phyloP scores from a whole-genome alignment of 2,888 invertebrate species.

The Chymomyza amoena region DNA sequence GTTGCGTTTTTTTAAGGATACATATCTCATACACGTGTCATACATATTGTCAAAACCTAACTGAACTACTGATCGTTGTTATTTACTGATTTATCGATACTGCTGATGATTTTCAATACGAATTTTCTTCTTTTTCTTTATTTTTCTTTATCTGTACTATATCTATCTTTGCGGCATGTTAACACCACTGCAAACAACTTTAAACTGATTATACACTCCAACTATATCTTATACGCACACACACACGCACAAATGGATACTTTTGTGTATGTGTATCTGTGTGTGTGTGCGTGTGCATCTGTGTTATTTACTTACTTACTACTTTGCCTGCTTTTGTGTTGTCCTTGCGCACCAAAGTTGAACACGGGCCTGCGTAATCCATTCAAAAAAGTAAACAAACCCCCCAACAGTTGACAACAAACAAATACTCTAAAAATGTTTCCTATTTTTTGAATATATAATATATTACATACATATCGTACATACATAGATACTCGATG shows the following conservation, averaged over 20 bases:
- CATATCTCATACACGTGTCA: too few species aligned
- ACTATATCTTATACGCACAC: not conserved
- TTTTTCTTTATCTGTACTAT: conserved; percentile 26
- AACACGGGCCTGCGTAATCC: conserved; percentile 78
- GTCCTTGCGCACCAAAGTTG: conserved; percentile 67
- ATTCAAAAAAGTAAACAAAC: conserved; percentile 77
- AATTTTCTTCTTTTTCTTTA: not conserved
- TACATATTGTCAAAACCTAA: not conserved
- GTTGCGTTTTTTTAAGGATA: too few species aligned
- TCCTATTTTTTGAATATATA: conserved; percentile 26
- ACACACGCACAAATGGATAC: not conserved
- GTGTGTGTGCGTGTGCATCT: conserved; percentile 9
- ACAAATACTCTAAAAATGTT: conserved; percentile 31
- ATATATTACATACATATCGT: too few species aligned
- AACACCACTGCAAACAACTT: not conserved
- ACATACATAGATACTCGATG: too few species aligned
- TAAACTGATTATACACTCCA: not conserved
- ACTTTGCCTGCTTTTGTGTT: conserved; percentile 35
- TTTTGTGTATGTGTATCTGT: conserved; percentile 4
- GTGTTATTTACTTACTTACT: not conserved
- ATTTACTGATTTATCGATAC: too few species aligned
- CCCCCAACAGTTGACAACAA: conserved; percentile 26
- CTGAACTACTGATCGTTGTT: conserved; percentile 1
- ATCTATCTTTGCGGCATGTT: not conserved
- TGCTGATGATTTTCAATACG: conserved; percentile 7